Base-by-base conservation (phyloP, 2,113 vertebrate genomes). In the Uria aalge region DNA sequence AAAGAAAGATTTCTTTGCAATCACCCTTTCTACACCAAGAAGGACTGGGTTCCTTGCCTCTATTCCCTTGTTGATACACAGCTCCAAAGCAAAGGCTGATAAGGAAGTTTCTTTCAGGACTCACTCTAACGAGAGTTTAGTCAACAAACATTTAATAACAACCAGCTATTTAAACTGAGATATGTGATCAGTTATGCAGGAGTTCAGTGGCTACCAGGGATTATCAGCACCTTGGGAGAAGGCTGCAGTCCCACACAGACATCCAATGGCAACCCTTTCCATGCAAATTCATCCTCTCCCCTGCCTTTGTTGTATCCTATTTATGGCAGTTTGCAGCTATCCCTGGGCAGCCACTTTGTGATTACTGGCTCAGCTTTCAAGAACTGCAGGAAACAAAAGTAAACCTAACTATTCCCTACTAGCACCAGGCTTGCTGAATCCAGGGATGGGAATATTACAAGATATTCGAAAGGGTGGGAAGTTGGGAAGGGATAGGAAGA, bases 341-440 rank as follows among this genome's bases (percentile, higher is more conserved):
- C 91, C 92, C 88, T 92, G 91, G 95, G 73, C 78, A 92, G 84
- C 86, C 93, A 92, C 83, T 95, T 96, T 85, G 93, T 95, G 85
- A 96, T 95, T 96, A 96, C 92, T 96, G 96, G 97, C 97, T 98
- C 97, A 97, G 97, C 92, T 97, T 97, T 96, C 94, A 97, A 97
- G 94, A 97, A 95, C 4, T 97, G 94, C 96, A 98, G 98, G 97
- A 97, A 97, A 97, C 95, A 94, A 93, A 96, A 95, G 71, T 86
- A 95, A 90, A 95, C 79, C 60, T 83, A 90, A 75, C 55, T 92
- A 91, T 63, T 92, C 87, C 50, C 74, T 91, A 94, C 60, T 96
- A 97, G 95, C 95, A 95, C 91, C 92, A 82, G 71, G 83, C 81
- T 90, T 91, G 66, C 93, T 83, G 64, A 74, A 75, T 91, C 88